phyloP scores from a whole-genome alignment of 2,113 vertebrate genomes.

The Coptodon rendalli region DNA sequence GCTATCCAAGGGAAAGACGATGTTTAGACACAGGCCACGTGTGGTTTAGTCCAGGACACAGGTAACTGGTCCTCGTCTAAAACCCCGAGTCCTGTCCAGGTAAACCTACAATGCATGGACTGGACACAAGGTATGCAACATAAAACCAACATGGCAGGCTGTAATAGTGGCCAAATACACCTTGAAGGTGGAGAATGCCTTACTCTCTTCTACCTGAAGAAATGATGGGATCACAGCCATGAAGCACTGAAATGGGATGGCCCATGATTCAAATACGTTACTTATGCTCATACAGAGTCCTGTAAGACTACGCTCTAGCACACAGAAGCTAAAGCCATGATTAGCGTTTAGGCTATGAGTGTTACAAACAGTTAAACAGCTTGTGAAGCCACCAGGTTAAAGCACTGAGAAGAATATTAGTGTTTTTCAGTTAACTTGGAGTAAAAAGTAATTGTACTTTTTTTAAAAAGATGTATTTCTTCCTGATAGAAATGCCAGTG shows the following conservation, averaged over 20 bases:
- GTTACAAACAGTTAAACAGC: neutral
- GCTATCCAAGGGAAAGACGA: neutral
- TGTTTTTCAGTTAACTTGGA: neutral
- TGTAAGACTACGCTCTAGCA: fast-evolving
- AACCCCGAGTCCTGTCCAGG: neutral
- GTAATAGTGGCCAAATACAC: neutral
- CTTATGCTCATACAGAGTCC: neutral
- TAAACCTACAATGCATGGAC: neutral
- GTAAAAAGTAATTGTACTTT: neutral
- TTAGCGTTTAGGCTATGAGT: neutral
- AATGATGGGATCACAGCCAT: neutral
- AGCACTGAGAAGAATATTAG: neutral
- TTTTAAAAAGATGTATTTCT: neutral
- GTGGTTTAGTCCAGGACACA: fast-evolving
- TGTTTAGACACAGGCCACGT: neutral
- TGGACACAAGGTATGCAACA: neutral
- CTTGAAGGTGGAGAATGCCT: neutral
- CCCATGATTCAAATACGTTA: neutral
- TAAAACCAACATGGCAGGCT: neutral
- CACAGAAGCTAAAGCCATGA: neutral
- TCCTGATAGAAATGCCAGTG: neutral
- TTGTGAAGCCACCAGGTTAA: neutral
- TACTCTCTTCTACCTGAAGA: neutral
- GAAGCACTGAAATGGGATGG: neutral
- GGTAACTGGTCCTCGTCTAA: neutral